phyloP scores from a whole-genome alignment of 2,888 invertebrate genomes.

The Oligia latruncula region DNA sequence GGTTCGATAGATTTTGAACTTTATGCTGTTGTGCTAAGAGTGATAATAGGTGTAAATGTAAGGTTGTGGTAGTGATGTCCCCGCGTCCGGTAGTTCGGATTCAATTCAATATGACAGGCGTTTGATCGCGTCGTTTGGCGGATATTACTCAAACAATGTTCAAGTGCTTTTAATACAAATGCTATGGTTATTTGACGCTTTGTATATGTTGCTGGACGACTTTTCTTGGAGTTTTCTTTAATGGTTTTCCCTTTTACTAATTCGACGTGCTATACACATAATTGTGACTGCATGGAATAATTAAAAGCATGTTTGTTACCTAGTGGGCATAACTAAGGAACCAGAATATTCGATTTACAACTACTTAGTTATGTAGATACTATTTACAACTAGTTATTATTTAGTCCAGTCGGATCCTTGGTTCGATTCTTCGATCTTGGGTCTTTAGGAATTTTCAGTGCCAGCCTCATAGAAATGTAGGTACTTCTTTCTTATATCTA shows the following conservation, averaged over 20 bases:
- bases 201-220: conserved; percentile 11
- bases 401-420: background rate
- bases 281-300: background rate
- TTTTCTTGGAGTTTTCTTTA: background rate
- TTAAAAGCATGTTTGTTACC: background rate
- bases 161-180: conserved; percentile 68
- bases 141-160: conserved; percentile 77
- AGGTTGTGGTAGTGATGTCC: conserved; percentile 67
- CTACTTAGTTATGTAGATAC: too few relatives aligned
- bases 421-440: background rate
- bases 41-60: conserved; percentile 44
- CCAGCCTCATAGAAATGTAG: too few relatives aligned
- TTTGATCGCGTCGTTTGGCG: conserved; percentile 81
- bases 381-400: background rate
- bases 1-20: conserved; percentile 50
- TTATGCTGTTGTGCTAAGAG: conserved; percentile 43
- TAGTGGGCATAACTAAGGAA: background rate
- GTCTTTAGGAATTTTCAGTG: background rate
- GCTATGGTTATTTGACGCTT: conserved; percentile 50
- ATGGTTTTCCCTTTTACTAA: background rate
- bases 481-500: too few relatives aligned
- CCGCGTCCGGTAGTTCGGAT: conserved; percentile 75
- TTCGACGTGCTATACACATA: background rate
- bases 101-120: conserved; percentile 85
- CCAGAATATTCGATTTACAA: background rate